Percentiles rank a stretch among this genome's conserved stretches.
phyloP scores from a whole-genome alignment of 2,888 invertebrate genomes.

The Drosophila austrosaltans region DNA sequence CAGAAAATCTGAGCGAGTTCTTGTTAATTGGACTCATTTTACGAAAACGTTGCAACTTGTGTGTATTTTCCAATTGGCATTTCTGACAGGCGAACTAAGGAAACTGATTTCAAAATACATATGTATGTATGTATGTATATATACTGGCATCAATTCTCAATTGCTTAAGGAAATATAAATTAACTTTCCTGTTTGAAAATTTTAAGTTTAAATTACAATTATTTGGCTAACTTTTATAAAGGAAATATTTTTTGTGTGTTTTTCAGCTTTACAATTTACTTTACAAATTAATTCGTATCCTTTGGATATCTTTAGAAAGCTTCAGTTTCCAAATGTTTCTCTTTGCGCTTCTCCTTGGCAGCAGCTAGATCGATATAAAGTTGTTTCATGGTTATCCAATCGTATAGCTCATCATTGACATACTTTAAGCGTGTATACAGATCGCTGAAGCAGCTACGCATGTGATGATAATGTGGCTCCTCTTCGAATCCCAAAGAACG shows the following conservation, averaged over 20 bases:
- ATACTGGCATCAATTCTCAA: neutral
- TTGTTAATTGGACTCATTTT: constrained; percentile 76
- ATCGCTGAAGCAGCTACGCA: constrained; percentile 29
- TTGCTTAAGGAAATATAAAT: neutral
- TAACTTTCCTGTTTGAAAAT: neutral
- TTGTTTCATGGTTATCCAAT: constrained; percentile 35
- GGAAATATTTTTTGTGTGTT: neutral
- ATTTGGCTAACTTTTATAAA: neutral
- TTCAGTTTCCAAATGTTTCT: neutral
- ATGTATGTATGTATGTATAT: neutral
- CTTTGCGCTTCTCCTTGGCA: neutral
- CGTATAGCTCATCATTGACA: constrained; percentile 33
- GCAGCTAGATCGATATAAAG: neutral
- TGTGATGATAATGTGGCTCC: constrained; percentile 37
- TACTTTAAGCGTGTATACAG: constrained; percentile 18
- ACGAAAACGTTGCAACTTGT: constrained; percentile 63
- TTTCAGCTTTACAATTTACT: neutral
- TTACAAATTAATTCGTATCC: neutral
- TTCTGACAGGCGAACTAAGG: constrained; percentile 47
- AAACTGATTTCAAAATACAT: constrained; percentile 4
- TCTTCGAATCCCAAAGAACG: constrained; percentile 27
- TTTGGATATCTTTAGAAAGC: neutral
- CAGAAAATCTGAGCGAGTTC: constrained; percentile 69
- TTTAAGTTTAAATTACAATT: neutral
- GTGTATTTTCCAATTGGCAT: constrained; percentile 62